These are phyloP conservation scores for mouse (Mus musculus) DNA, from an alignment of 2,113 vertebrate genomes.

Conservation along the genomic window DNA sequence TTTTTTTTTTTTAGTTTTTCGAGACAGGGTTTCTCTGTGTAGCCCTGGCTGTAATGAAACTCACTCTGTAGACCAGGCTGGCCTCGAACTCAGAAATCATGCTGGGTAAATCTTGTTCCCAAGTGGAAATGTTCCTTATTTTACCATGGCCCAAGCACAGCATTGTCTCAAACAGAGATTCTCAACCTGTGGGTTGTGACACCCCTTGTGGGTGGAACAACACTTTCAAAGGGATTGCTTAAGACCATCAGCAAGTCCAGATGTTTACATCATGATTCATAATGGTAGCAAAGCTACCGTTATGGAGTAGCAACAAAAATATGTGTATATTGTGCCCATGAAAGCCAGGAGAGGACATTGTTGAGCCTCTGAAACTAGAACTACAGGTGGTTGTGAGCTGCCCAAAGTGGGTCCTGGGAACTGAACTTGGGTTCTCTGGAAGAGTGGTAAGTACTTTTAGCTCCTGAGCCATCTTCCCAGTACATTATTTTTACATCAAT, in stretches of 20 bases:
- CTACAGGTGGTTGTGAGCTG: neutral
- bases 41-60: no score
- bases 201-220: neutral
- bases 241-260: neutral
- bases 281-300: no score
- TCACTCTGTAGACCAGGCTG: no score
- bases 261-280: neutral
- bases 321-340: neutral
- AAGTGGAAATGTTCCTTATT: neutral
- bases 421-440: neutral
- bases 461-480: neutral
- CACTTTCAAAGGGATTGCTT: neutral
- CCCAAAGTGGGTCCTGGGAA: neutral
- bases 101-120: neutral
- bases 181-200: neutral
- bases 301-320: no score
- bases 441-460: neutral
- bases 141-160: neutral
- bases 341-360: neutral
- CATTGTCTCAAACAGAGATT: neutral
- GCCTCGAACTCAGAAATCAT: no score
- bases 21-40: no score
- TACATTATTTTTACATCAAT: neutral
- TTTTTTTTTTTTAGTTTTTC: no score
- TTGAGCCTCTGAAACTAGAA: neutral